Evolutionary conservation across 2,113 vertebrate species (phyloP), one percentile per base, ranked within the genome.

Genomic region (Laticauda colubrina): DNA sequence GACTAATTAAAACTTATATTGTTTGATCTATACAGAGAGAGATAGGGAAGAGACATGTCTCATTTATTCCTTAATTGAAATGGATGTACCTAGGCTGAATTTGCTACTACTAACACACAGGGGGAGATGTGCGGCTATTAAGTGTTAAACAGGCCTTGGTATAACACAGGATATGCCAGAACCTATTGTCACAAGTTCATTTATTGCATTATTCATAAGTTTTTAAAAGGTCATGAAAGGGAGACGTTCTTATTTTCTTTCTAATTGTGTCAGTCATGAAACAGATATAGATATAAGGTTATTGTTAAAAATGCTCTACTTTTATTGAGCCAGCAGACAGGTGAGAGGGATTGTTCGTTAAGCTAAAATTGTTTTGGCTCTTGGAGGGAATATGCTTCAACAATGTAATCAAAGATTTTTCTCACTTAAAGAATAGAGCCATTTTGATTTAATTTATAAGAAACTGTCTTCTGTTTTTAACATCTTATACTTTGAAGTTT

Each of bases 171-270:
- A 55, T 87, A 45, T 0, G 2, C 75, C 57, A 93, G 85, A 94
- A 95, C 57, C 92, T 0, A 93, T 95, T 94, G 95, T 39, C 39
- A 87, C 93, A 88, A 89, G 45, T 48, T 95, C 92, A 85, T 85
- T 10, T 94, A 95, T 91, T 0, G n/a, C 96, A 93, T 94, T 94
- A 93, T 53, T 93, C 90, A 94, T 92, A 90, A 51, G 29, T 85
- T 90, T 94, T 43, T 91, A 4, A 92, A 91, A 93, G 95, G 94
- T 94, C 89, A 94, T 88, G 91, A 94, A 95, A 93, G 29, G n/a
- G 81, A 95, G 87, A 59, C 85, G 61, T 91, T 95, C 54, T 48
- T 93, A 1, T 85, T 96, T 81, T 95, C 85, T 93, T 6, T 93
- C 34, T 81, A 29, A 53, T 90, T 61, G 86, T 93, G 56, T 1